Evolutionary conservation across 1,140 invertebrate genomes (phyloP).

Genomic region (Tetraneura akinire): DNA sequence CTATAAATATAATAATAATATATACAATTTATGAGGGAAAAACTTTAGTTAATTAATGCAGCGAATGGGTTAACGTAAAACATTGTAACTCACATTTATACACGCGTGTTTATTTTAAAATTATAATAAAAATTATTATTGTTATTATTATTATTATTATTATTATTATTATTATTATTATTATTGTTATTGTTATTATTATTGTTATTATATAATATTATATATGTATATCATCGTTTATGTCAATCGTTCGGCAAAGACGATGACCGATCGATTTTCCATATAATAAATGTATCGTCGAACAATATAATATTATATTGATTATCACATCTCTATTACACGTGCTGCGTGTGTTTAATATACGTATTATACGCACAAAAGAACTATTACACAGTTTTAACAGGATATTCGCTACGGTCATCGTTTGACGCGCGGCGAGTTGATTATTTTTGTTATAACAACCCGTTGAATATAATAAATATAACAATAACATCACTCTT

Average conservation of each 20-base stretch:
- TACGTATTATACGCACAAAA: slow-evolving; percentile 5
- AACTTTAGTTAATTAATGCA: no score
- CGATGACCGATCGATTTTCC: not conserved
- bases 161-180: no score
- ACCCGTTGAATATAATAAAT: not conserved
- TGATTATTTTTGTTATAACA: no score
- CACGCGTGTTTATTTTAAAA: no score
- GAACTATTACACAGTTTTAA: slow-evolving; percentile 35
- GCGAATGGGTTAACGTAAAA: no score
- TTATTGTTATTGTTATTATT: no score
- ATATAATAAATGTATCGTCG: not conserved
- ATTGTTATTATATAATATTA: no score
- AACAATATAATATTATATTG: not conserved
- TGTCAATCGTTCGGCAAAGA: not conserved
- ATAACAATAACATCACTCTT: not conserved
- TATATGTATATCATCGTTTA: not conserved
- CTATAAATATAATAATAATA: no score
- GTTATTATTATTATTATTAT: no score
- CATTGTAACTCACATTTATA: no score
- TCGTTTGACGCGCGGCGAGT: not conserved
- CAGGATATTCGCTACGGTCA: not conserved
- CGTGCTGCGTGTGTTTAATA: not conserved
- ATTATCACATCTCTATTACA: slow-evolving; percentile 21
- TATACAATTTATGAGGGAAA: no score
- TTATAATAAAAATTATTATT: no score